Evolutionary conservation across 2,888 invertebrate species (phyloP).

Genomic region (Entomobrya multifasciata): DNA sequence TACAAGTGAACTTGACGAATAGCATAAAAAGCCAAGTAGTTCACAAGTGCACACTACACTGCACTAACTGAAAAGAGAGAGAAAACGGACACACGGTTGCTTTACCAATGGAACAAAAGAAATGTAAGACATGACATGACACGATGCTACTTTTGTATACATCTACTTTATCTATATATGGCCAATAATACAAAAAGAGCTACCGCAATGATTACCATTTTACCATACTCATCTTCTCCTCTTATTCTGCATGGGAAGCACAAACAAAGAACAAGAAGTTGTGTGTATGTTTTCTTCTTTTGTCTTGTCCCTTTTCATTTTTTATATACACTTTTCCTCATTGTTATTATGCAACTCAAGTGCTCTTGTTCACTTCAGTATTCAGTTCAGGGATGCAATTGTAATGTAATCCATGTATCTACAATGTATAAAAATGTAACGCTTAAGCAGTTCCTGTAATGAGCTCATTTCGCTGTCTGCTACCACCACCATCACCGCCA

Average conservation of each 20-base stretch:
- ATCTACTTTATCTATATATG: too few species aligned
- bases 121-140: too few species aligned
- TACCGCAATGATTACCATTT: too few species aligned
- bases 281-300: neutral
- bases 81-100: slow-evolving; percentile 62
- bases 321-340: too few species aligned
- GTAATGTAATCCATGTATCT: neutral
- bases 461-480: slow-evolving; percentile 29
- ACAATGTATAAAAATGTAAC: slow-evolving; percentile 36
- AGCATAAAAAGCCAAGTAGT: neutral
- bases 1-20: neutral
- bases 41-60: neutral
- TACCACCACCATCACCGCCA: neutral
- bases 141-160: too few species aligned
- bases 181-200: too few species aligned
- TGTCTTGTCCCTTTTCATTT: neutral
- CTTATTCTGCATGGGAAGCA: too few species aligned
- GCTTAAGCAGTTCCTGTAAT: slow-evolving; percentile 56
- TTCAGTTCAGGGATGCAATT: slow-evolving; percentile 3
- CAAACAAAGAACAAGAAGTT: neutral
- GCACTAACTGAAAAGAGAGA: neutral
- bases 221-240: too few species aligned
- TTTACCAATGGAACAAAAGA: slow-evolving; percentile 12
- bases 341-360: too few species aligned
- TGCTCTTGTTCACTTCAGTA: too few species aligned